Conservation (phyloP, 2,888 invertebrate genomes). For the Polydesmus complanatus region DNA sequence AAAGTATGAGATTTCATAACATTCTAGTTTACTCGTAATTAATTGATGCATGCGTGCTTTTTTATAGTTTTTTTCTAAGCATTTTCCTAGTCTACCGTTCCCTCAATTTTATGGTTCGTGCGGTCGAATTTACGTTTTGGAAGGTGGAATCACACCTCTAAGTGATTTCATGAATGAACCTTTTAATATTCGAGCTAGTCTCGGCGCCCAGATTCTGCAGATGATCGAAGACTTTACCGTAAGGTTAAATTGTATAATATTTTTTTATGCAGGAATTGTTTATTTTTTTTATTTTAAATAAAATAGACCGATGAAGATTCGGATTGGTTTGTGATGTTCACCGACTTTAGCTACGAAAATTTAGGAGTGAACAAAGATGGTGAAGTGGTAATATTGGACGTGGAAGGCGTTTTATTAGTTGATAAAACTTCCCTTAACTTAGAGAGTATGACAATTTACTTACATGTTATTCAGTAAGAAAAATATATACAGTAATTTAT, state of each 20-base stretch:
- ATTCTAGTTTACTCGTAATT: neutral
- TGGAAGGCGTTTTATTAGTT: conserved; percentile 20
- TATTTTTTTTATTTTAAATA: neutral
- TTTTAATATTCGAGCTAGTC: conserved; percentile 21
- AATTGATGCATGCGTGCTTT: neutral
- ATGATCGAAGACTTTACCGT: conserved; percentile 22
- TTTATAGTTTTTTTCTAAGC: conserved; percentile 19
- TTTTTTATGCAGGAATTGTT: neutral
- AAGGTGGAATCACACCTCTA: conserved; percentile 20
- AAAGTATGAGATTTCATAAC: conserved; percentile 15
- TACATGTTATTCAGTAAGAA: neutral
- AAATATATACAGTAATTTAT: neutral
- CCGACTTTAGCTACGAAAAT: conserved; percentile 20
- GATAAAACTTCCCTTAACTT: conserved; percentile 19
- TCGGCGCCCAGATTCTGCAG: conserved; percentile 21
- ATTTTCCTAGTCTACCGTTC: conserved; percentile 20
- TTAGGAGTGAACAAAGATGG: conserved; percentile 20
- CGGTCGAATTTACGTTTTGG: conserved; percentile 19
- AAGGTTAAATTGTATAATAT: neutral
- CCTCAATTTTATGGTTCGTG: conserved; percentile 21
- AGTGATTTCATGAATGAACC: conserved; percentile 19
- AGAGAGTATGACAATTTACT: conserved; percentile 8
- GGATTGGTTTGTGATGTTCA: conserved; percentile 21
- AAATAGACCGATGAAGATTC: conserved; percentile 20
- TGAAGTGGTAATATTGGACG: conserved; percentile 20